Evolutionary conservation across 2,888 invertebrate genomes (phyloP).

Genomic region (Ptilodon capucinus): DNA sequence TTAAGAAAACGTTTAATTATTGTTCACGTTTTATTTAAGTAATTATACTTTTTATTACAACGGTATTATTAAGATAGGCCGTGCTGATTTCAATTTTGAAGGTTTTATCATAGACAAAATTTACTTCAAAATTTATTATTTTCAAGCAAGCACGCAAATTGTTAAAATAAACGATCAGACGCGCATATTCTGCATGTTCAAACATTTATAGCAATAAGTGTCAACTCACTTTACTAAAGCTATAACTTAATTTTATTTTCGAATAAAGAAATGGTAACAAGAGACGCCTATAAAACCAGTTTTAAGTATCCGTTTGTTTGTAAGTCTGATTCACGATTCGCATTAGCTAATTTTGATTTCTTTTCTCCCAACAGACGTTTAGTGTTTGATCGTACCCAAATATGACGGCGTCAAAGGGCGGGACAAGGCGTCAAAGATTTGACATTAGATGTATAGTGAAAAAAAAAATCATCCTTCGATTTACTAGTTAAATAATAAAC

Average conservation of each 20-base stretch:
- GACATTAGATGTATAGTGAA: constrained; percentile 9
- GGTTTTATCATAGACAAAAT: too few relatives aligned
- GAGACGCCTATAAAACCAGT: background rate
- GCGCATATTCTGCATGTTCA: background rate
- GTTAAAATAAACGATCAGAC: background rate
- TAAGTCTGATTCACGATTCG: constrained; percentile 3
- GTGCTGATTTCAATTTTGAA: too few relatives aligned
- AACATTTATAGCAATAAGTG: too few relatives aligned
- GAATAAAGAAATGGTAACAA: background rate
- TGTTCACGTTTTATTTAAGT: background rate
- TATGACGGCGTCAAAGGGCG: constrained; percentile 14
- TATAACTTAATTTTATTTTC: background rate
- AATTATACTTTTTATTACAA: too few relatives aligned
- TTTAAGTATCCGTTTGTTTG: constrained; percentile 4
- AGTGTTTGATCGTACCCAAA: constrained; percentile 11
- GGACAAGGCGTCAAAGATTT: too few relatives aligned
- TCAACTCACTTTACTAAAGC: too few relatives aligned
- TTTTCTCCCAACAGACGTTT: constrained; percentile 5
- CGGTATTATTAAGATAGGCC: too few relatives aligned
- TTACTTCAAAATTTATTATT: too few relatives aligned
- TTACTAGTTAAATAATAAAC: too few relatives aligned
- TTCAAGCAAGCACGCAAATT: too few relatives aligned
- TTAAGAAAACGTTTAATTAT: background rate
- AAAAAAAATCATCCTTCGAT: background rate
- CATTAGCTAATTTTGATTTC: constrained; percentile 4